Evolutionary conservation across 1,140 invertebrate species (phyloP).

Genomic region (Maconellicoccus hirsutus): DNA sequence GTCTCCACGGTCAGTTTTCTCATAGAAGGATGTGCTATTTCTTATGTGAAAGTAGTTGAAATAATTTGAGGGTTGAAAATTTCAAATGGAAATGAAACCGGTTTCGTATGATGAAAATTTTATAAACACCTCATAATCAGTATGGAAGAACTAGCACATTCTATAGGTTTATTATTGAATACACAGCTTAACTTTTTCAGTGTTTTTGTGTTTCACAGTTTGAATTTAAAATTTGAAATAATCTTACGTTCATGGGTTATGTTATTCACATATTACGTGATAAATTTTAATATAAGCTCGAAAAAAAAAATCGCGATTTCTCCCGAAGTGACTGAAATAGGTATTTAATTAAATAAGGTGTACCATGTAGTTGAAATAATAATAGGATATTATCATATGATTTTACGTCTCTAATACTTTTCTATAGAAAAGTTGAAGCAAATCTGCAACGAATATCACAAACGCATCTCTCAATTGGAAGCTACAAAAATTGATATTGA

Average conservation of each 20-base stretch:
- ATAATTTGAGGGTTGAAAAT: too few relatives aligned
- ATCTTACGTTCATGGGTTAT: background rate
- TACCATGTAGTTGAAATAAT: background rate
- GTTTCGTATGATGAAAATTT: too few relatives aligned
- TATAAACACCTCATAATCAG: too few relatives aligned
- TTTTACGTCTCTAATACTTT: background rate
- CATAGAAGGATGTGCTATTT: too few relatives aligned
- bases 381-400: background rate
- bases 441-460: conserved; percentile 75
- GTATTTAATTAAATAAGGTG: too few relatives aligned
- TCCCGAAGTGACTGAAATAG: too few relatives aligned
- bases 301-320: too few relatives aligned
- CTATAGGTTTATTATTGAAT: background rate
- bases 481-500: conserved; percentile 95
- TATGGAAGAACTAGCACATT: background rate
- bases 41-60: too few relatives aligned
- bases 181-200: background rate
- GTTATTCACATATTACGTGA: too few relatives aligned
- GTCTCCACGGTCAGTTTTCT: background rate
- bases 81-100: too few relatives aligned
- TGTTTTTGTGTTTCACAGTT: background rate
- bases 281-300: too few relatives aligned
- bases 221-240: background rate
- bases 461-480: conserved; percentile 73
- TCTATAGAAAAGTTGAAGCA: conserved; percentile 52